Percentiles rank a stretch among this genome's conserved stretches.
Conservation (phyloP, 23 tunicate species). For the Trididemnum nubilum region DNA sequence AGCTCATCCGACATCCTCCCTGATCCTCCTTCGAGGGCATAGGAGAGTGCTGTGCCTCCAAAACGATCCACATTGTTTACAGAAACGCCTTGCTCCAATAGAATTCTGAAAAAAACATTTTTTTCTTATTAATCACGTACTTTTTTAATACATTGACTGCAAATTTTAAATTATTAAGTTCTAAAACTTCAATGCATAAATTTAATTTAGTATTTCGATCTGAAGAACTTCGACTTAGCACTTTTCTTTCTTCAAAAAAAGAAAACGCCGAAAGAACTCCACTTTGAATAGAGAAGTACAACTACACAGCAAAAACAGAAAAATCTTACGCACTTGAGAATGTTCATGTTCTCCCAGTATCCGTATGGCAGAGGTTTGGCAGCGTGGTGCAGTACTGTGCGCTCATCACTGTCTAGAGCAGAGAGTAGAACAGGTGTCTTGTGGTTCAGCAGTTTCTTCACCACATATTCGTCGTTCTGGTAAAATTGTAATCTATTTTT, state of each 20-base stretch:
- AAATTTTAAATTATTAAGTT: too few relatives aligned
- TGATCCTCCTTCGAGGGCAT: slow-evolving; percentile 97
- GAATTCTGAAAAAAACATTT: slow-evolving; percentile 42
- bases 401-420: slow-evolving; percentile 75
- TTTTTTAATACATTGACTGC: background rate
- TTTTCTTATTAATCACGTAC: background rate
- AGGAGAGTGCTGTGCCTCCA: slow-evolving; percentile 74
- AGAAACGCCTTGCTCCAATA: slow-evolving; percentile 80
- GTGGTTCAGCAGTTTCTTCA: slow-evolving; percentile 78
- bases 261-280: too few relatives aligned
- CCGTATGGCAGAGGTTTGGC: slow-evolving; percentile 92
- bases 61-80: slow-evolving; percentile 53
- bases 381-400: slow-evolving; percentile 95
- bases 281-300: too few relatives aligned
- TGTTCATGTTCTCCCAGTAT: slow-evolving; percentile 96
- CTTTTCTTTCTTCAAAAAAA: too few relatives aligned
- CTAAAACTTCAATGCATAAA: too few relatives aligned
- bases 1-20: slow-evolving; percentile 93
- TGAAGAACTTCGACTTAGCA: too few relatives aligned
- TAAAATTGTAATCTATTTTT: background rate
- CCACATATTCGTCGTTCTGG: slow-evolving; percentile 91
- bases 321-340: slow-evolving; percentile 72
- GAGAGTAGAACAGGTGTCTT: slow-evolving; percentile 95
- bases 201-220: too few relatives aligned
- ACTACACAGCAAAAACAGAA: too few relatives aligned